These are phyloP conservation scores for Calonectris borealis DNA, from an alignment of 2,113 vertebrate genomes.

Conservation along the genomic window DNA sequence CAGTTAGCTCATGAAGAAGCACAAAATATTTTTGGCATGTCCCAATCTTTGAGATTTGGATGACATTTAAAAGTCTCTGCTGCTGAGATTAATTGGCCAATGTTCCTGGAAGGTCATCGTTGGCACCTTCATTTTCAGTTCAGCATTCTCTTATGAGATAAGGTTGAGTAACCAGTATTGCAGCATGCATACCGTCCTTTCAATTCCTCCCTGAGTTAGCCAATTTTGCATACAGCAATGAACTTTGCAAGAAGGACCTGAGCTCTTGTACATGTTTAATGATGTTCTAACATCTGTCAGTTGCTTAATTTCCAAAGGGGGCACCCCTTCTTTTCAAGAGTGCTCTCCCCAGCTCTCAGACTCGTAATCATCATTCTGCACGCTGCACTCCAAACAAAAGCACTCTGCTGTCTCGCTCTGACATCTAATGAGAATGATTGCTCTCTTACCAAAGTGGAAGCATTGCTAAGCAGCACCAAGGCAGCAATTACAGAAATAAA, in stretches of 20 bases:
- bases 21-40: not conserved
- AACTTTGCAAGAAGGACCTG: not conserved
- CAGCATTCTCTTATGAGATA: not conserved
- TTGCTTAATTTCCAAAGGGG: not conserved
- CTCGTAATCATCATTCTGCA: not conserved
- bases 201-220: not conserved
- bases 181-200: not conserved
- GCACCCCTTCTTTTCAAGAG: not conserved
- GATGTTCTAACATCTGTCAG: not conserved
- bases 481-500: not conserved
- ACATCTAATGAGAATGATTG: constrained; percentile 29
- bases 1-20: not conserved
- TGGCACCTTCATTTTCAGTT: not conserved
- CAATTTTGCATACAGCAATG: not conserved
- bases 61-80: constrained; percentile 13
- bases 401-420: not conserved
- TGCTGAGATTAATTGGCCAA: not conserved
- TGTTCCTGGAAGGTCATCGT: not conserved
- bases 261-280: not conserved
- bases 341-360: not conserved
- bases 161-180: not conserved
- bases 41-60: not conserved
- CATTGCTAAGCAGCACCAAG: constrained; percentile 30
- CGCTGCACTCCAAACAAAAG: not conserved
- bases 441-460: not conserved